Base-by-base conservation (phyloP, 2,888 invertebrate genomes). In the Lordiphosa andalusiaca region DNA sequence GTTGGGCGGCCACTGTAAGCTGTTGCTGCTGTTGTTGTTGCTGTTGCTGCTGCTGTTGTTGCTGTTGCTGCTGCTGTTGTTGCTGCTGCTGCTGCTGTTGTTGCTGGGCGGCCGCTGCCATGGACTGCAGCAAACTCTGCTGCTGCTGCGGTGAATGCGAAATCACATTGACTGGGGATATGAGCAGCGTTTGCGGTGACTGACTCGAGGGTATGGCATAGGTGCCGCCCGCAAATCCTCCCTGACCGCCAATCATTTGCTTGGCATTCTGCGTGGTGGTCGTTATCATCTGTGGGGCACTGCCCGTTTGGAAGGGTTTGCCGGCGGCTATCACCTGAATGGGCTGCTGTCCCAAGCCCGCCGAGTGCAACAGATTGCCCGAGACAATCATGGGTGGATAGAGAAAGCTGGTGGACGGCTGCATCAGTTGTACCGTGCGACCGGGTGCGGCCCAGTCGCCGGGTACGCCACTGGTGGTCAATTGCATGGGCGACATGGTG, bases 331-430 rank as follows among this genome's bases (percentile, higher is more conserved):
- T 85, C 57, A 96, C 94, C 93, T 95, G 90, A 38, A 90, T 89
- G 9, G 89, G 89, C 64, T 89, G 90, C 59, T 89, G 89, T 0
- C 89, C 89, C 6, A 90, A 55, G 0, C 88, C 85, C 1, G 86
- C 73, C 0, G 87, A 80, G 48, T 87, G 95, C 87, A 96, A 92
- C 6, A 96, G 91, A 87, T 94, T 94, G 1, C 95, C 93, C 0
- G 95, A 95, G 93, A 96, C 95, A 23, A 97, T 89, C 61, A 96
- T 95, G 84, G 94, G 95, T 0, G 94, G 92, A 65, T 96, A 86
- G 48, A 96, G 89, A 84, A 96, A 95, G 2, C 94, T 92, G 47
- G 85, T 61, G 1, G 86, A 83, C 59, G 93, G 93, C 80, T 95
- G 96, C 75, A 96, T 95, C 21, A 96, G 94, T 87, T 96, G 96